Evolutionary conservation across 2,888 invertebrate genomes (phyloP), one percentile per base, ranked within the genome.

Genomic region (Altica lythri): DNA sequence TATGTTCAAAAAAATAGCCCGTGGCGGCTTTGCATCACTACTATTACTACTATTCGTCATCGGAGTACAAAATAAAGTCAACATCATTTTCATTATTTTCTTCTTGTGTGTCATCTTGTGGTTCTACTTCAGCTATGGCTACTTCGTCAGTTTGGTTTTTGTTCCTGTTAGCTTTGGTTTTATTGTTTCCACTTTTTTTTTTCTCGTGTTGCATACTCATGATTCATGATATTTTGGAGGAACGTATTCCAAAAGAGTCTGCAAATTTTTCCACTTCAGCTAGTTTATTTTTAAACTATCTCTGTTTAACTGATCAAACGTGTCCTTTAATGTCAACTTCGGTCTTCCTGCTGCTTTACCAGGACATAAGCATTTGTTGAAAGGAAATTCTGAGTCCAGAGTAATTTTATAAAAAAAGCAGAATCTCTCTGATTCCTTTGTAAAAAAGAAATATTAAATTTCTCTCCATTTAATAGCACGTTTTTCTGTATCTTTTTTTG

Each of bases 51-150:
- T 22, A 34, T 35, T 35, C 35, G 8, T 17, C 2, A 35, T 35
- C 17, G 8, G 35, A 35, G 17, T 35, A 35, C 35, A 35, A 34
- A 12, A 12, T 34, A 35, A 16, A 35, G 14, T 35, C 13, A 29
- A 32, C 32, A 9, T 35, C 35, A 35, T 35, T 14, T 35, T 35
- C 35, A 17, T 35, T 32, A 32, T 32, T 12, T 32, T 32, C 32
- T 32, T 12, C 32, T 32, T 32, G 12, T 32, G 32, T 32, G 32
- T 32, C 32, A 32, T 32, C 32, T 12, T 32, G 4, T 29, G 29
- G n/a, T n/a, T 22, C 22, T 22, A 22, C 8, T 22, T 22, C 4
- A 22, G 8, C 22, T 35, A 35, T 17, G n/a, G 35, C 17, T 35
- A 35, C 35, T 35, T 35, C 35, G 3, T 35, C 35, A 35, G 16